phyloP scores from a whole-genome alignment of 2,888 invertebrate species.

The Adelphocoris suturalis region DNA sequence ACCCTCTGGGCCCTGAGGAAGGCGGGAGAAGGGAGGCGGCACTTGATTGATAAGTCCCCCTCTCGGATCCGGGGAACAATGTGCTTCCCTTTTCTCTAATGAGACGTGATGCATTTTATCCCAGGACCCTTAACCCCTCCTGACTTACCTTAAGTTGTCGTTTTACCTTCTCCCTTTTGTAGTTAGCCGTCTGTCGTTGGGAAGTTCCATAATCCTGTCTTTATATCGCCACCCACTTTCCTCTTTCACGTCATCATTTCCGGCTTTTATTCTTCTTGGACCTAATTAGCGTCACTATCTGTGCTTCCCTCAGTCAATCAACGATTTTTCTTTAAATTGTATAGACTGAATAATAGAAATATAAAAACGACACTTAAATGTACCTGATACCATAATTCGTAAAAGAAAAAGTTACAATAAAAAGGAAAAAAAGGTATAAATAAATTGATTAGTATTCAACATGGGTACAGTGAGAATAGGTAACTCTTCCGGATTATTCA shows the following conservation, averaged over 20 bases:
- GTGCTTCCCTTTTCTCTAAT: conserved; percentile 51
- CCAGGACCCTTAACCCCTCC: background rate
- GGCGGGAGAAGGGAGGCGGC: conserved; percentile 15
- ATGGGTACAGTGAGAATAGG: no score
- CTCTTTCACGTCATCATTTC: background rate
- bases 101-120: conserved; percentile 49
- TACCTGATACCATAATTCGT: no score
- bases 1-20: background rate
- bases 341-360: no score
- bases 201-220: conserved; percentile 8
- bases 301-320: background rate
- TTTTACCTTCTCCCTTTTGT: conserved; percentile 39
- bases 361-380: no score
- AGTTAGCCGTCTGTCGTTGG: conserved; percentile 22
- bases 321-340: no score
- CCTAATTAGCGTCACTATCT: background rate
- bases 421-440: no score
- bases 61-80: conserved; percentile 28
- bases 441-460: no score
- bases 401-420: no score
- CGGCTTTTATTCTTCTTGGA: background rate
- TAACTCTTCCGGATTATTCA: no score
- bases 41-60: conserved; percentile 45
- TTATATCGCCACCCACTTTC: background rate
- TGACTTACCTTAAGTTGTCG: conserved; percentile 26